Evolutionary conservation across 1,140 invertebrate species (phyloP).

Genomic region (Bursaphelenchus mucronatus): DNA sequence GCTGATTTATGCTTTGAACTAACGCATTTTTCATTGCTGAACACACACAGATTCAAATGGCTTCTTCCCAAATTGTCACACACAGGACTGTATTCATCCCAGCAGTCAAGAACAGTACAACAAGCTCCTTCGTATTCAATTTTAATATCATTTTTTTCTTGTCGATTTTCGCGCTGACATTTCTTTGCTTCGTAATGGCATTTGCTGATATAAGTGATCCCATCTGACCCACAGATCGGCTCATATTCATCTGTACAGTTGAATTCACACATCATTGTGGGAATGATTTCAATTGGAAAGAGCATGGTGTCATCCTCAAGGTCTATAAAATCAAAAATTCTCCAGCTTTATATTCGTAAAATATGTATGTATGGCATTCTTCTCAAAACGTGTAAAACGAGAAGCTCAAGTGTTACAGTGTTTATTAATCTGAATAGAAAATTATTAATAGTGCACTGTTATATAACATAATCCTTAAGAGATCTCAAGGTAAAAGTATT

Average conservation of each 20-base stretch:
- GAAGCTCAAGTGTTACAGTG: too few relatives aligned
- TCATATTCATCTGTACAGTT: slow-evolving; percentile 30
- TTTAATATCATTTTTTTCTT: slow-evolving; percentile 1
- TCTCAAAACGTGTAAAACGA: too few relatives aligned
- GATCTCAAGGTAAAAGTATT: too few relatives aligned
- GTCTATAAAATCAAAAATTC: too few relatives aligned
- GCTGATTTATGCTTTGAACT: slow-evolving; percentile 22
- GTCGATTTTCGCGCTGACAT: slow-evolving; percentile 17
- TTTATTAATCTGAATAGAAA: too few relatives aligned
- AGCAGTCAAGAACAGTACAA: slow-evolving; percentile 31
- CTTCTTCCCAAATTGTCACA: slow-evolving; percentile 45
- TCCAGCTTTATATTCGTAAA: too few relatives aligned
- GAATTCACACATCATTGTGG: too few relatives aligned
- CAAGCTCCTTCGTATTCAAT: slow-evolving; percentile 28
- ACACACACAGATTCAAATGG: slow-evolving; percentile 53
- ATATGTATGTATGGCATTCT: too few relatives aligned
- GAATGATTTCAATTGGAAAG: too few relatives aligned
- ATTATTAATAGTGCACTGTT: too few relatives aligned
- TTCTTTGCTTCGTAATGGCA: slow-evolving; percentile 40
- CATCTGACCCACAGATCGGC: slow-evolving; percentile 41
- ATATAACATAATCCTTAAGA: too few relatives aligned
- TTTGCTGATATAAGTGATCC: slow-evolving; percentile 35
- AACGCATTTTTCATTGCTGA: slow-evolving; percentile 42
- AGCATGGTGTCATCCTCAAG: too few relatives aligned
- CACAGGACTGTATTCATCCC: slow-evolving; percentile 42